Percentiles rank a stretch among this genome's conserved stretches.
Evolutionary conservation across 2,888 invertebrate species (phyloP).

Genomic region (Macaria liturata): DNA sequence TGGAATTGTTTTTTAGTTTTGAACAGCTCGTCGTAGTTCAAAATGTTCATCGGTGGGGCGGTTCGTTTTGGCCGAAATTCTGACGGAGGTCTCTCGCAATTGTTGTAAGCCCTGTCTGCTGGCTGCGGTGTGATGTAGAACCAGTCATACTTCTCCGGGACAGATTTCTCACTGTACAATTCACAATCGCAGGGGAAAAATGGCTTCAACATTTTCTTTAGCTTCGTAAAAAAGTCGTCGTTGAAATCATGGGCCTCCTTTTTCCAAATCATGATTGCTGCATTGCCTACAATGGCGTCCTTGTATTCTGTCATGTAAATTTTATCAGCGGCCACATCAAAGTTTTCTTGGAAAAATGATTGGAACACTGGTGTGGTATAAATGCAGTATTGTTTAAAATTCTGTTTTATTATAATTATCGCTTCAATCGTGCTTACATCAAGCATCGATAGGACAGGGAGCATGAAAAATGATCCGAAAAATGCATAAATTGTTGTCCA

Average conservation of each 20-base stretch:
- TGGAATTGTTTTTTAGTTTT: slow-evolving; percentile 44
- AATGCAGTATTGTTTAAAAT: slow-evolving; percentile 38
- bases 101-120: slow-evolving; percentile 19
- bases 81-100: slow-evolving; percentile 17
- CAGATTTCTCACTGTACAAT: slow-evolving; percentile 27
- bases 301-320: slow-evolving; percentile 34
- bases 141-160: slow-evolving; percentile 46
- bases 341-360: slow-evolving; percentile 50
- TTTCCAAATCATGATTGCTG: slow-evolving; percentile 57
- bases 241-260: slow-evolving; percentile 55
- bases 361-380: slow-evolving; percentile 47
- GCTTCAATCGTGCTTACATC: slow-evolving; percentile 48
- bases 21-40: slow-evolving; percentile 60
- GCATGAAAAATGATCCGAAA: slow-evolving; percentile 34
- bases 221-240: slow-evolving; percentile 51
- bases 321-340: slow-evolving; percentile 40
- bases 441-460: slow-evolving; percentile 40
- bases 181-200: slow-evolving; percentile 49
- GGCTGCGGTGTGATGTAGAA: slow-evolving; percentile 42
- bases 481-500: slow-evolving; percentile 40
- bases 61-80: slow-evolving; percentile 41
- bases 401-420: slow-evolving; percentile 44
- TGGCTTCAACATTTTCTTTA: slow-evolving; percentile 46
- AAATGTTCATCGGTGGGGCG: slow-evolving; percentile 38
- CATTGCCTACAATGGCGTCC: slow-evolving; percentile 44